Evolutionary conservation across 2,888 invertebrate genomes (phyloP), one percentile per base, ranked within the genome.

Genomic region (Nemurella pictetii): DNA sequence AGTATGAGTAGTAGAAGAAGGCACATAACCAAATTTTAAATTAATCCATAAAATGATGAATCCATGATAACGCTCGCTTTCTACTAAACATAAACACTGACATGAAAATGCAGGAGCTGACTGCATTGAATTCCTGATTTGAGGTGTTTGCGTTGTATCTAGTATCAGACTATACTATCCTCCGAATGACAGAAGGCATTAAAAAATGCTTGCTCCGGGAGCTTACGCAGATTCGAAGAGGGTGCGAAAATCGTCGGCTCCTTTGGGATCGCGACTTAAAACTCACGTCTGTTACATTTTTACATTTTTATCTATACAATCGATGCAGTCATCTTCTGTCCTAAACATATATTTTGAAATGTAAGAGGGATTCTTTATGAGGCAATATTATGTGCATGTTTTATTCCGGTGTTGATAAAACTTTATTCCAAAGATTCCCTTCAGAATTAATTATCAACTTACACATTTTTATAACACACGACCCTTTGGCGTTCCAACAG

Each of bases 181-280:
- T 20, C 55, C 55, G 55, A 55, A 55, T 84, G 85, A 85, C 85
- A 85, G 85, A 55, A 73, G 32, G 85, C 85, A 85, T 85, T 85
- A 85, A 84, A 84, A 85, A 84, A 84, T 83, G 78, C 55, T 82
- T 82, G 73, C 55, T 80, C 78, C 35, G 78, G 78, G 77, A 84
- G 85, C 85, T 85, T 85, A 85, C 72, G 75, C 35, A 75, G 85
- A 85, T 85, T 84, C 85, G 25, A 82, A 77, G 85, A 85, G 81
- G 84, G 84, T 75, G 84, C 81, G 85, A 83, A 85, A 85, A 85
- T 83, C 85, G 32, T 81, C 72, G 55, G 20, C 83, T 84, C 85
- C 85, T 77, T 75, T n/a, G 78, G 85, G 85, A 85, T 27, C 72
- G 27, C 26, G 80, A 84, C 85, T 85, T 85, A 85, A 82, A 25